Percentiles rank a stretch among this genome's conserved stretches.
These are phyloP conservation scores for Salarias fasciatus DNA, from an alignment of 2,797 vertebrate genomes.

Conservation along the genomic window DNA sequence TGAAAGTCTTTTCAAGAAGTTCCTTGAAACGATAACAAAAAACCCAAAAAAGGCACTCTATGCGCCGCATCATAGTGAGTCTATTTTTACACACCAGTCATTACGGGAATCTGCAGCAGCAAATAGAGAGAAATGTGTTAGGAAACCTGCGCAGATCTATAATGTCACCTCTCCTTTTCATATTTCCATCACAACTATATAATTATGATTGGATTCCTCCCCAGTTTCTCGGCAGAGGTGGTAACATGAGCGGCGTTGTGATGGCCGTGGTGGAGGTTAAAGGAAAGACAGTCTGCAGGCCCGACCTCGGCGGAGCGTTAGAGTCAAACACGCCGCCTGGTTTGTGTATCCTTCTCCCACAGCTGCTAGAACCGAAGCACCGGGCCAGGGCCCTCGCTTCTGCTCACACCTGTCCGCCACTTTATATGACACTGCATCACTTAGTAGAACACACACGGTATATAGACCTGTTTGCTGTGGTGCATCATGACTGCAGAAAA, in stretches of 20 bases:
- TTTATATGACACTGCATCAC: constrained; percentile 29
- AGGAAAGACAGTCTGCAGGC: constrained; percentile 72
- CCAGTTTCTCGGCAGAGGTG: constrained; percentile 77
- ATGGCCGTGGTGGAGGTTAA: constrained; percentile 71
- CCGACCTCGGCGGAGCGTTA: constrained; percentile 58
- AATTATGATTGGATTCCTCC: constrained; percentile 82
- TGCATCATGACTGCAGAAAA: constrained; percentile 55
- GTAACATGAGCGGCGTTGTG: constrained; percentile 77
- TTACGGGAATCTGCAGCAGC: constrained; percentile 76
- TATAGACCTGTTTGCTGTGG: constrained; percentile 38
- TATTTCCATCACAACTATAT: constrained; percentile 79
- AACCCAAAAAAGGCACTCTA: constrained; percentile 37
- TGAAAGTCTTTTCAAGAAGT: constrained; percentile 19
- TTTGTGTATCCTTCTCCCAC: constrained; percentile 28
- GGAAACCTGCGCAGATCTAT: constrained; percentile 75
- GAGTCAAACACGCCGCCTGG: constrained; percentile 33
- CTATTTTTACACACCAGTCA: constrained; percentile 74
- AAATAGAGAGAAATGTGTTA: constrained; percentile 56
- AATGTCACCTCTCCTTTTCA: constrained; percentile 77
- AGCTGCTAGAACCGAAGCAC: constrained; percentile 30
- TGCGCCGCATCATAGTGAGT: constrained; percentile 37
- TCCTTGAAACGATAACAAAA: constrained; percentile 46
- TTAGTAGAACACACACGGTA: constrained; percentile 58
- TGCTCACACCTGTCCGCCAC: constrained; percentile 36
- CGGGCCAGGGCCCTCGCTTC: constrained; percentile 14